Evolutionary conservation across 1,140 invertebrate genomes (phyloP).

Genomic region (Nixonia krombeini): DNA sequence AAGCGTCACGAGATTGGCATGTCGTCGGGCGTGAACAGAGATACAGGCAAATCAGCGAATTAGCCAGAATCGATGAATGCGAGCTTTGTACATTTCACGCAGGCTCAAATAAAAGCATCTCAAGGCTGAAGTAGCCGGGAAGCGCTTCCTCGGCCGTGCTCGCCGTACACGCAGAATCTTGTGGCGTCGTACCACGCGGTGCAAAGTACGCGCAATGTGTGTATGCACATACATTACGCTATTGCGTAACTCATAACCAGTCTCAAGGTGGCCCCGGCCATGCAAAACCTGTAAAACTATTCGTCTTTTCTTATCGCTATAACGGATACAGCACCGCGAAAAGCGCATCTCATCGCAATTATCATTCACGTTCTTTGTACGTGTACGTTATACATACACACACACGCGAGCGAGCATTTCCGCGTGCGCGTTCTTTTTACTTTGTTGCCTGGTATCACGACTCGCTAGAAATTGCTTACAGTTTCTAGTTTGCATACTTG

Average conservation of each 20-base stretch:
- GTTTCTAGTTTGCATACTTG: too few species aligned
- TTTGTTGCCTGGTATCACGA: neutral
- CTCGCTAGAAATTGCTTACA: too few species aligned
- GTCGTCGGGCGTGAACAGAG: too few species aligned
- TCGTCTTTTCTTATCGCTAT: constrained; percentile 24
- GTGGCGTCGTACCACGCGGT: constrained; percentile 34
- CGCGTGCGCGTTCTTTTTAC: neutral
- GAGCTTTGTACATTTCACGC: too few species aligned
- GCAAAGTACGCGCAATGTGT: constrained; percentile 32
- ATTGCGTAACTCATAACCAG: constrained; percentile 45
- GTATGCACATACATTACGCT: constrained; percentile 32
- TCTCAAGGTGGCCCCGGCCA: constrained; percentile 25
- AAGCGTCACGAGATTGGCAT: too few species aligned
- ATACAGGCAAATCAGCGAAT: too few species aligned
- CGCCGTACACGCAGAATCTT: constrained; percentile 20
- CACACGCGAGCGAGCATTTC: neutral
- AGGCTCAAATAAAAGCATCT: neutral
- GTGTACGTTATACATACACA: neutral
- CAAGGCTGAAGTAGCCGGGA: neutral
- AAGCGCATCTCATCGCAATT: neutral
- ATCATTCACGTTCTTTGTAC: neutral
- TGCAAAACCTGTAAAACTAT: constrained; percentile 18
- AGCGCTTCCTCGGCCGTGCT: neutral
- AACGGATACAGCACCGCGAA: neutral
- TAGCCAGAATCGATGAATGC: too few species aligned